Base-by-base conservation (phyloP, 2,888 invertebrate genomes). In the Drosophila histrio region DNA sequence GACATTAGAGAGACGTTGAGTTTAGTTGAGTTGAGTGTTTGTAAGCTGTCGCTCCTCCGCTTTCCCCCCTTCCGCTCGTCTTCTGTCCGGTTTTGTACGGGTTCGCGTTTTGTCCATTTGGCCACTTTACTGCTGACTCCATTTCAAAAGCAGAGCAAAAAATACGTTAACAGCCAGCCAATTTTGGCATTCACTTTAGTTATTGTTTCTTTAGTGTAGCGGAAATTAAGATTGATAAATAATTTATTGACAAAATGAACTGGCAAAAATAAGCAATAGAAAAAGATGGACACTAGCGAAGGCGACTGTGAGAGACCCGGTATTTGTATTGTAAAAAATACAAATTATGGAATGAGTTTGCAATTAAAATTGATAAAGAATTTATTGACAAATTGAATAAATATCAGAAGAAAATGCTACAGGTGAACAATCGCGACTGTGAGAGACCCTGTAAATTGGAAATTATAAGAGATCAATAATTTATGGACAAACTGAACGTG, bases 151-250 rank as follows among this genome's bases (percentile, higher is more conserved):
- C 44, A 15, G 24, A 26, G 26, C 3, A 15, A 44, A 63, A 47
- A 56, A 34, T 21, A 15, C 22, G 6, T 53, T 34, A 46, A 47
- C 19, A 39, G 47, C 32, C 38, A 56, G 50, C 30, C 46, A 62
- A 57, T 67, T 60, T 70, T 70, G 60, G 62, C 75, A 70, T 70
- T 70, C 68, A 68, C 70, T 68, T 67, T 53, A 39, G 44, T 47
- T 41, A 57, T 62, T 77, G 56, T 66, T 72, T 62, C 46, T 19
- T 54, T 13, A 38, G 57, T 30, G 39, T 54, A 64, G 72, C 81
- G 78, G 81, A 80, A 80, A 78, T 77, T 63, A 70, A 77, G 80
- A 80, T 74, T 81, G 70, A 81, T 77, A 73, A 77, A 71, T 72
- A 59, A 47, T 79, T 68, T 68, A 77, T 77, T 77, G 72, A 63